A percentile compares a stretch with the other conserved stretches of the same genome.
Evolutionary conservation across 2,113 vertebrate genomes (phyloP).

Genomic region (Pterocles gutturalis): DNA sequence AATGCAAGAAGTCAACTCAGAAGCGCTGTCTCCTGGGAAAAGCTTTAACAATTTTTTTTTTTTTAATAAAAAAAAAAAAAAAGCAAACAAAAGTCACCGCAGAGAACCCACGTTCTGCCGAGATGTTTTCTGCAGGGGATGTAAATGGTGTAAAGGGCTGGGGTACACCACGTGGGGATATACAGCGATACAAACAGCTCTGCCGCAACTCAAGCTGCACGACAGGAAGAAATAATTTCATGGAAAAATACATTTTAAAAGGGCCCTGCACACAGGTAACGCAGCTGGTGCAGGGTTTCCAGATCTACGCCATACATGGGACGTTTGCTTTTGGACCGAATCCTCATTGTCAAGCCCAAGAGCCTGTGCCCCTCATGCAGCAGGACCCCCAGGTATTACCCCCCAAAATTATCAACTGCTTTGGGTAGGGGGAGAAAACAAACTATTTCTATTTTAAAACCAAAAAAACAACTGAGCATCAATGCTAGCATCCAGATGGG

Average conservation of each 20-base stretch:
- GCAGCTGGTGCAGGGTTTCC: not conserved
- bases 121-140: not conserved
- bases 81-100: not conserved
- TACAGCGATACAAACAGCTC: not conserved
- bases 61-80: not conserved
- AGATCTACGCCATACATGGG: fast-evolving
- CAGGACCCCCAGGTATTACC: not conserved
- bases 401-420: fast-evolving
- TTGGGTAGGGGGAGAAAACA: not conserved
- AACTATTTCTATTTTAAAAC: no score
- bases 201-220: not conserved
- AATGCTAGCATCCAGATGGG: not conserved
- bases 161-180: fast-evolving
- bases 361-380: not conserved
- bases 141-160: not conserved
- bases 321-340: not conserved
- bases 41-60: not conserved
- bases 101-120: not conserved
- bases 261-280: not conserved
- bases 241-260: not conserved
- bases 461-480: not conserved
- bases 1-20: not conserved
- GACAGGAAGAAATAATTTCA: not conserved
- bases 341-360: not conserved
- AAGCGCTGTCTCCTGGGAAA: not conserved